phyloP scores from a whole-genome alignment of 2,113 vertebrate species.

The Ictidomys tridecemlineatus region DNA sequence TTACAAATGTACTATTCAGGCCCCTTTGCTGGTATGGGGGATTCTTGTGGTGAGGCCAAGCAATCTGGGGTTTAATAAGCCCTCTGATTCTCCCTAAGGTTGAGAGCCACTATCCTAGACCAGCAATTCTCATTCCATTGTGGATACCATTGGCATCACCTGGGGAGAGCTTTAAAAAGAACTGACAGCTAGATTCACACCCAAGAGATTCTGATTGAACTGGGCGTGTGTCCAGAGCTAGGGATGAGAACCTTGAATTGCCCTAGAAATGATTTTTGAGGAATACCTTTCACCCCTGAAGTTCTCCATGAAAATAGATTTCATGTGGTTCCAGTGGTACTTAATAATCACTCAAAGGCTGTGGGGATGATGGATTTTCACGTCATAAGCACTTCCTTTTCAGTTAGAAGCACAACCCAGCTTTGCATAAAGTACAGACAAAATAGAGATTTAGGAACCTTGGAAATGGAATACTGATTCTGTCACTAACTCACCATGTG shows the following conservation, averaged over 20 bases:
- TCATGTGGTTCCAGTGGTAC: background rate
- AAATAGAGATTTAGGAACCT: background rate
- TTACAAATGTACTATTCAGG: background rate
- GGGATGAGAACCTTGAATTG: background rate
- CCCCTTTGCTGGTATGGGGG: background rate
- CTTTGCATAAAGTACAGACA: background rate
- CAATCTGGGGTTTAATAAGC: background rate
- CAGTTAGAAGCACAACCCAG: background rate
- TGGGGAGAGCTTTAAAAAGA: background rate
- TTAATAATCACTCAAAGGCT: background rate
- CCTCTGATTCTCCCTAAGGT: background rate
- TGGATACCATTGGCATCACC: background rate
- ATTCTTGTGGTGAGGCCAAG: background rate
- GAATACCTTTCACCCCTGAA: background rate
- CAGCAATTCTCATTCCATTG: background rate
- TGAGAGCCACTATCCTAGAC: background rate
- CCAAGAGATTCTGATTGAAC: background rate
- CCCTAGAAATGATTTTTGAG: background rate
- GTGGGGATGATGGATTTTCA: background rate
- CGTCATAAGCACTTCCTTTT: background rate
- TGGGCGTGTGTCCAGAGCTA: background rate
- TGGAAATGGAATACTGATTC: conserved; percentile 37
- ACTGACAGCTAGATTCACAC: background rate
- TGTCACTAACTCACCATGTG: background rate
- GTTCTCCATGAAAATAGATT: background rate